Evolutionary conservation across 2,797 vertebrate species (phyloP).

Genomic region (Takifugu ocellatus): DNA sequence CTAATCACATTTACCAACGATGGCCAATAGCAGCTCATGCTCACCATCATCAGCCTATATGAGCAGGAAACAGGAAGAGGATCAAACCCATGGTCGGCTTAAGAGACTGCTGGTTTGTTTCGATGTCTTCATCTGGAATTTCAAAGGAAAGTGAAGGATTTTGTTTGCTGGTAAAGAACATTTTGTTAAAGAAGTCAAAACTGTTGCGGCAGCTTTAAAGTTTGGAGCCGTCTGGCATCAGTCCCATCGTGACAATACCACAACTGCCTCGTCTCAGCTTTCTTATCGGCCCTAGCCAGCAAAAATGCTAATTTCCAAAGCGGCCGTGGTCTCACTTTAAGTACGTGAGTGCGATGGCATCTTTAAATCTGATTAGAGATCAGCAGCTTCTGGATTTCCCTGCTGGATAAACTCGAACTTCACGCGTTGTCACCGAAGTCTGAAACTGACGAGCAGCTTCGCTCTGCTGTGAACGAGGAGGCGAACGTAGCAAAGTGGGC

Average conservation of each 20-base stretch:
- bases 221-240: background rate
- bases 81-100: no score
- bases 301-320: no score
- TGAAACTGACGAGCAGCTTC: slow-evolving; percentile 33
- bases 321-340: slow-evolving; percentile 62
- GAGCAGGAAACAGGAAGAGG: no score
- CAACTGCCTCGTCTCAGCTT: no score
- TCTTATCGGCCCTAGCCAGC: no score
- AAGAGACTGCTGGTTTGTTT: no score
- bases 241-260: background rate
- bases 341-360: slow-evolving; percentile 46
- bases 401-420: slow-evolving; percentile 45
- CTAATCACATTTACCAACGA: no score
- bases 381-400: slow-evolving; percentile 3
- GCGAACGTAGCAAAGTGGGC: background rate
- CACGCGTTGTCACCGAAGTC: slow-evolving; percentile 55
- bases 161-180: background rate
- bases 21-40: no score
- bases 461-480: background rate
- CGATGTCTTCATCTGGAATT: no score
- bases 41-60: no score
- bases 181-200: background rate
- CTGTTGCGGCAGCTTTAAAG: background rate
- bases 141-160: no score
- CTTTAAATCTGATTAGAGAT: slow-evolving; percentile 76